Percentiles rank a stretch among this genome's conserved stretches.
phyloP scores from a whole-genome alignment of 2,888 invertebrate species.

The Luperina testacea region DNA sequence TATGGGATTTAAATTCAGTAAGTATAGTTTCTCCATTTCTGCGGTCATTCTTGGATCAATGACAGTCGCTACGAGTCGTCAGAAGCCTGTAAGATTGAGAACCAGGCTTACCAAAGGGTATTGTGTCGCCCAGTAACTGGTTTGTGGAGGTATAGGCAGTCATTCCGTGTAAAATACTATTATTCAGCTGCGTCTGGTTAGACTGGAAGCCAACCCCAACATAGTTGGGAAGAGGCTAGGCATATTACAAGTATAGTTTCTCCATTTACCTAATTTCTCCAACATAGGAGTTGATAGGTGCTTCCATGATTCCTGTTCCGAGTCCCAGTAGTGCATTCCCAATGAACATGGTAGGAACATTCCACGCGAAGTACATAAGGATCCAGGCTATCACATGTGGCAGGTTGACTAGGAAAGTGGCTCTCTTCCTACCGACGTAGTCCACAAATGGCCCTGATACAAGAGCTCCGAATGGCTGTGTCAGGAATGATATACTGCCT shows the following conservation, averaged over 20 bases:
- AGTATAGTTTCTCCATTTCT: too few species aligned
- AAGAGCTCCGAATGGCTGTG: slow-evolving; percentile 90
- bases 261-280: slow-evolving; percentile 88
- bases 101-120: too few species aligned
- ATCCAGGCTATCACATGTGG: slow-evolving; percentile 90
- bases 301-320: slow-evolving; percentile 91
- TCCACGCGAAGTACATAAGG: slow-evolving; percentile 87
- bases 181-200: too few species aligned
- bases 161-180: neutral
- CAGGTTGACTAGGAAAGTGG: slow-evolving; percentile 89
- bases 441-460: slow-evolving; percentile 89
- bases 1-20: neutral
- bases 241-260: neutral
- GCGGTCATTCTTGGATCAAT: too few species aligned
- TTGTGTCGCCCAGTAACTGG: neutral
- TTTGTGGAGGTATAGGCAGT: neutral
- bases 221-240: too few species aligned
- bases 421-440: slow-evolving; percentile 88
- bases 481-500: slow-evolving; percentile 90
- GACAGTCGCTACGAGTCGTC: too few species aligned
- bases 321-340: slow-evolving; percentile 88
- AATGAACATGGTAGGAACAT: slow-evolving; percentile 84
- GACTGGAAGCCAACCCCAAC: too few species aligned
- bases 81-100: too few species aligned
- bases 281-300: slow-evolving; percentile 90